Base-by-base conservation (phyloP, 2,888 invertebrate species). In the Mythimna ferrago region DNA sequence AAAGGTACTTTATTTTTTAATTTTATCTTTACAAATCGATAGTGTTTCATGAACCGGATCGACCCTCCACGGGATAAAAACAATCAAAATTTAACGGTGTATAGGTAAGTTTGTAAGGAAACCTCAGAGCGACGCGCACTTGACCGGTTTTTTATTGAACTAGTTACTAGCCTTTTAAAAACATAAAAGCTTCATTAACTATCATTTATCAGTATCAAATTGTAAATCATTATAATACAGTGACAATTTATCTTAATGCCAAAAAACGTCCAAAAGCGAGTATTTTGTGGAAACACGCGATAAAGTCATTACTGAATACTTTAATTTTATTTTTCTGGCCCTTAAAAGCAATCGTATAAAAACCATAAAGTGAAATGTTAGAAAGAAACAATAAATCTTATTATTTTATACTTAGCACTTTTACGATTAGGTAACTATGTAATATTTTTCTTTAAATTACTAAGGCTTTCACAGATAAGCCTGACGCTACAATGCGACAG, bases 261-360 rank as follows among this genome's bases (percentile, higher is more conserved):
- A 16, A 58, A 51, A 38, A 57, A 10, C 63, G n/a, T 62, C 11
- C 19, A 16, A 41, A 51, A 9, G 6, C 10, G 5, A 6, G 14
- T 48, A 19, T 41, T 75, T 74, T 58, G 35, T 54, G 1, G 19
- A 26, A 35, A 54, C 61, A 76, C 53, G 76, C 76, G 44, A 76
- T 62, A 41, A 21, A 9, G 51, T 53, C 61, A 53, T 76, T 66
- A 70, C 9, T 2, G 6, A 35, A 35, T 76, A 26, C 26, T 5
- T 60, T 51, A 48, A 14, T 69, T 71, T 61, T 53, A 75, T 67
- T 60, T 10, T 67, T 26, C 19, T 10, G 2, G 35, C 6, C 6
- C 26, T 21, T 41, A 9, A n/a, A 41, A 54, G 32, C 19, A 66
- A 61, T 73, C 54, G 5, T 32, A 54, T 14, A 16, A 9, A 21